phyloP scores from a whole-genome alignment of 2,113 vertebrate genomes.

The Syngnathus floridae region DNA sequence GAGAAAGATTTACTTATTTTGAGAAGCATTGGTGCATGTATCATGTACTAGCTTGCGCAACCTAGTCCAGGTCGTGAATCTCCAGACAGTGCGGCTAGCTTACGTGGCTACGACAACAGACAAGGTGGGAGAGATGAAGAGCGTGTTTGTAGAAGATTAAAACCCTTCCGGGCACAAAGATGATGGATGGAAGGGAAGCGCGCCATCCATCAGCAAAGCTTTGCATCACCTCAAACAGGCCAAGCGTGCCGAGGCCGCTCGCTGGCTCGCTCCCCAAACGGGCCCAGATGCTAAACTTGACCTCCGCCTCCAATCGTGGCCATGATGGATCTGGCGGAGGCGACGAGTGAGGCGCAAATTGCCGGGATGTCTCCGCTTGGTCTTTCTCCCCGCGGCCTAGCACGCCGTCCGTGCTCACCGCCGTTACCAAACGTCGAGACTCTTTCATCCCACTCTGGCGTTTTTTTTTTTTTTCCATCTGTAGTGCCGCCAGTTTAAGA shows the following conservation, averaged over 20 bases:
- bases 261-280: conserved; percentile 37
- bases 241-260: conserved; percentile 20
- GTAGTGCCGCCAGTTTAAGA: conserved; percentile 52
- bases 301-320: conserved; percentile 26
- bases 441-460: conserved; percentile 45
- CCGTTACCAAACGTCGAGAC: conserved; percentile 33
- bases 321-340: conserved; percentile 43
- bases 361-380: not conserved
- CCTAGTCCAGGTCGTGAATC: conserved; percentile 30
- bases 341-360: conserved; percentile 45
- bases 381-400: conserved; percentile 28
- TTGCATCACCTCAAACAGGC: conserved; percentile 65
- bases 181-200: conserved; percentile 58
- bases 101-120: not conserved
- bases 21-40: not conserved
- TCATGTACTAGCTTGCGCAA: not conserved
- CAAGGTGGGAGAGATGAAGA: conserved; percentile 44
- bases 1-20: not conserved
- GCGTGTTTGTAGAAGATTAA: conserved; percentile 66
- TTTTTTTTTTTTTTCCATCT: conserved; percentile 42
- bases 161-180: conserved; percentile 57
- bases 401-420: conserved; percentile 37
- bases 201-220: conserved; percentile 64
- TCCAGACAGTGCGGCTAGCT: conserved; percentile 4
- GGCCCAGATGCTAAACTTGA: conserved; percentile 26